These are phyloP conservation scores for Otis tarda DNA, from an alignment of 2,113 vertebrate genomes.

Conservation along the genomic window DNA sequence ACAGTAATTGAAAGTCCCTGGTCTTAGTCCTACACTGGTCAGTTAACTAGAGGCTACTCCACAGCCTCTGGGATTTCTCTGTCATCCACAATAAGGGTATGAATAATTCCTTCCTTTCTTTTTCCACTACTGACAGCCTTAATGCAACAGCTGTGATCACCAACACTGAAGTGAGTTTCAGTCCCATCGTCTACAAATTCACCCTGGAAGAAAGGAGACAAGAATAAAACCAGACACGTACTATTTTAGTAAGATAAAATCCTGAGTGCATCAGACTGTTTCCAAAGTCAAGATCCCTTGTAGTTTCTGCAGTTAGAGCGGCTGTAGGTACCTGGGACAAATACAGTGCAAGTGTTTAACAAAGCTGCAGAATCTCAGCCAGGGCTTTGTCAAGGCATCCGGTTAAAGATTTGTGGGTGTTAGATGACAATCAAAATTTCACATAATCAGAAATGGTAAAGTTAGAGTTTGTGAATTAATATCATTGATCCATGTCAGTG, in stretches of 20 bases:
- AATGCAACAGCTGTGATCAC: conserved; percentile 90
- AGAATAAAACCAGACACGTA: not conserved
- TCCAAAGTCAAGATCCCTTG: not conserved
- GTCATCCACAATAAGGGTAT: conserved; percentile 90
- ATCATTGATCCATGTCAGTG: not conserved
- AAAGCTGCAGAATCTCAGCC: not conserved
- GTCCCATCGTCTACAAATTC: conserved; percentile 99
- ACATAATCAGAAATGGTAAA: not conserved
- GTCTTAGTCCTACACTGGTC: conserved; percentile 25
- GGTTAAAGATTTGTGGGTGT: not conserved
- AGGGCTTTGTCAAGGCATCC: not conserved
- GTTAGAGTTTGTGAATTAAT: not conserved
- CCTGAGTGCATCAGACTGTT: not conserved
- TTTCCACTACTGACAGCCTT: conserved; percentile 98
- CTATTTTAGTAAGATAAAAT: not conserved
- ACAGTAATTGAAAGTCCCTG: conserved; percentile 66
- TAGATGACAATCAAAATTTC: not conserved
- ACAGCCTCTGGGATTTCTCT: conserved; percentile 85
- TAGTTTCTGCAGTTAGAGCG: not conserved
- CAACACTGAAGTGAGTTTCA: conserved; percentile 93
- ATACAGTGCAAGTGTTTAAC: not conserved
- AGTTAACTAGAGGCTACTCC: conserved; percentile 74
- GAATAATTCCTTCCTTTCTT: conserved; percentile 92
- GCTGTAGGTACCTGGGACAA: not conserved
- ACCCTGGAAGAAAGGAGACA: conserved; percentile 77